A percentile compares a stretch with the other conserved stretches of the same genome.
These are phyloP conservation scores for Monopterus albus DNA, from an alignment of 2,113 vertebrate species.

Conservation along the genomic window DNA sequence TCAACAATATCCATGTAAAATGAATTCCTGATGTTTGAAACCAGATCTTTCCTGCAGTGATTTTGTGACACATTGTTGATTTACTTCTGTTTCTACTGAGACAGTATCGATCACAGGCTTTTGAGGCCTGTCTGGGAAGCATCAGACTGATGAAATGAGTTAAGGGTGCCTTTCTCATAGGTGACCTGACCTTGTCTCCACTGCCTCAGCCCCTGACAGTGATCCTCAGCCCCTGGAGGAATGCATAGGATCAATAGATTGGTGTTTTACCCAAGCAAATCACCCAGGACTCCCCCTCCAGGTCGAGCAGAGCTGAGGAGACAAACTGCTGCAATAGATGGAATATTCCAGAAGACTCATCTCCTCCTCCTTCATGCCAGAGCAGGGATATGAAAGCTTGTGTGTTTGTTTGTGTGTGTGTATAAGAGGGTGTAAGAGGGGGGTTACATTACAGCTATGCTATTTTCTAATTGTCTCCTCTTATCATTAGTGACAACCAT, in stretches of 20 bases:
- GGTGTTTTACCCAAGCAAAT: conserved; percentile 65
- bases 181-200: conserved; percentile 80
- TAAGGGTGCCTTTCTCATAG: conserved; percentile 59
- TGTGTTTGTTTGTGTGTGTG: conserved; percentile 47
- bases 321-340: conserved; percentile 36
- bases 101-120: conserved; percentile 60
- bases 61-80: not conserved
- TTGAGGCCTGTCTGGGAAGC: conserved; percentile 58
- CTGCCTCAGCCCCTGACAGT: conserved; percentile 69
- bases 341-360: conserved; percentile 61
- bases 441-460: conserved; percentile 68
- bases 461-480: conserved; percentile 77
- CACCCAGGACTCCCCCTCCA: conserved; percentile 47
- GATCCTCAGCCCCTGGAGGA: conserved; percentile 63
- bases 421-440: conserved; percentile 30
- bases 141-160: conserved; percentile 69
- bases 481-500: conserved; percentile 78
- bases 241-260: conserved; percentile 63
- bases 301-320: conserved; percentile 13
- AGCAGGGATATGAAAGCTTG: conserved; percentile 32
- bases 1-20: conserved; percentile 23
- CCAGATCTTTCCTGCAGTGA: not conserved
- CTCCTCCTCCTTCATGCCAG: conserved; percentile 45
- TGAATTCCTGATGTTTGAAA: conserved; percentile 23
- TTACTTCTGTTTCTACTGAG: conserved; percentile 13